phyloP scores from a whole-genome alignment of 64 coral and sea anemone species.

The Pocillopora verrucosa region DNA sequence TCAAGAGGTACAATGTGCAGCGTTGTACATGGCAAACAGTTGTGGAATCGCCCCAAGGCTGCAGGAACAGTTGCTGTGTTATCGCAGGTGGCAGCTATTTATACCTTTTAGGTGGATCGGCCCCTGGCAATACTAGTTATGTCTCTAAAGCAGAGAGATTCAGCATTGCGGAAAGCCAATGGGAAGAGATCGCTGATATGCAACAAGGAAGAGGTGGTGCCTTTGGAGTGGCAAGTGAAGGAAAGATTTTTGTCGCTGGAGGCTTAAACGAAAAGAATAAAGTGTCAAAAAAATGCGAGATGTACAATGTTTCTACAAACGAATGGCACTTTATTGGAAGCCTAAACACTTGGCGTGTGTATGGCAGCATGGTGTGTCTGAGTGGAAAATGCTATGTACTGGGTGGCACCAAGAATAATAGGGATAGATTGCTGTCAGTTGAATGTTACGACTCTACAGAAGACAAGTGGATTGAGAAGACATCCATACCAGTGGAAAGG shows the following conservation, averaged over 20 bases:
- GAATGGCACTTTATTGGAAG: conserved; percentile 9
- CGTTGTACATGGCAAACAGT: not conserved
- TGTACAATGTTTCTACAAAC: not conserved
- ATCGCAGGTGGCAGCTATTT: not conserved
- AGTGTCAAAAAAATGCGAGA: not conserved
- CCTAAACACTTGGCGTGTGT: not conserved
- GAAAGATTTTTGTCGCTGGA: not conserved
- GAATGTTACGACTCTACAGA: not conserved
- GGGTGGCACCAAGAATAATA: not conserved
- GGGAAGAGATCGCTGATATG: not conserved
- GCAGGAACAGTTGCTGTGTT: not conserved
- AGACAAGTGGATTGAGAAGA: not conserved
- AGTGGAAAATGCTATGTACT: not conserved
- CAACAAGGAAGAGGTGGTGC: not conserved
- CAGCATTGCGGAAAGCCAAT: not conserved
- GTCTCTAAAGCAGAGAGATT: not conserved
- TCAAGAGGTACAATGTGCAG: not conserved
- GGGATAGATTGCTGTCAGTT: not conserved
- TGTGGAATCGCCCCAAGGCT: not conserved
- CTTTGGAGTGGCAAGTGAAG: not conserved
- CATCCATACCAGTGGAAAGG: not conserved
- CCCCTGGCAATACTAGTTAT: not conserved
- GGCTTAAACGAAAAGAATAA: not conserved
- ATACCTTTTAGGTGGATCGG: not conserved
- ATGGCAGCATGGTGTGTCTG: not conserved